Conservation (phyloP, 2,113 vertebrate genomes). For the Hippocampus comes region DNA sequence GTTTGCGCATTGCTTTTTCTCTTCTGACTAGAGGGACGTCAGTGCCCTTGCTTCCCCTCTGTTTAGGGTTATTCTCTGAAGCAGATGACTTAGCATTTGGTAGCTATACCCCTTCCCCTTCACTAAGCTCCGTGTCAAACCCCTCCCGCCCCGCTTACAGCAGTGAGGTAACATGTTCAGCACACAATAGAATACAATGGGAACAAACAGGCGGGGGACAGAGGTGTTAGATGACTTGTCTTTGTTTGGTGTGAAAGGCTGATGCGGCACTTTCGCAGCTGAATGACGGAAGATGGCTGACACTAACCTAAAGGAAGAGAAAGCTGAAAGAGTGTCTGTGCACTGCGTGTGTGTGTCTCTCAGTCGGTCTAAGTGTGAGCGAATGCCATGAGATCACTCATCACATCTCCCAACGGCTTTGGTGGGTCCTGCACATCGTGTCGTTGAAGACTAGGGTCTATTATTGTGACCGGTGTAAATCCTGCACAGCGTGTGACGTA, state of each 20-base stretch:
- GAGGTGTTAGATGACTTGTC: constrained; percentile 60
- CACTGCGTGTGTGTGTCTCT: not conserved
- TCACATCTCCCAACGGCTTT: not conserved
- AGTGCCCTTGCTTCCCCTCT: constrained; percentile 15
- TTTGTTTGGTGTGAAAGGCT: constrained; percentile 60
- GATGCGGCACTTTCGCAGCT: constrained; percentile 49
- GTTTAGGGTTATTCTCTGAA: constrained; percentile 15
- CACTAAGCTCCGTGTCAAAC: no score
- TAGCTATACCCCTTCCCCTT: constrained; percentile 22
- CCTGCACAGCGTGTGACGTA: no score
- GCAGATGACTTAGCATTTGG: constrained; percentile 38
- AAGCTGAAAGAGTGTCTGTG: constrained; percentile 12
- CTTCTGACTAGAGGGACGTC: constrained; percentile 13
- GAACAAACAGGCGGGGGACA: constrained; percentile 40
- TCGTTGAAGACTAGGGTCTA: no score
- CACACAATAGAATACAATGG: constrained; percentile 47
- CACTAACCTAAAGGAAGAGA: constrained; percentile 27
- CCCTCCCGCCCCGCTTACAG: constrained; percentile 12
- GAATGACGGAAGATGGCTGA: constrained; percentile 40
- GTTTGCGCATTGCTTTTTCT: constrained; percentile 37
- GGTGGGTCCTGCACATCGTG: no score
- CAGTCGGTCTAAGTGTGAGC: not conserved
- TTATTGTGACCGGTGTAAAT: no score
- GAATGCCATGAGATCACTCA: not conserved
- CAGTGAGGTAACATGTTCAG: constrained; percentile 33